Evolutionary conservation across 2,113 vertebrate genomes (phyloP).

Genomic region (Pomatostomus ruficeps): DNA sequence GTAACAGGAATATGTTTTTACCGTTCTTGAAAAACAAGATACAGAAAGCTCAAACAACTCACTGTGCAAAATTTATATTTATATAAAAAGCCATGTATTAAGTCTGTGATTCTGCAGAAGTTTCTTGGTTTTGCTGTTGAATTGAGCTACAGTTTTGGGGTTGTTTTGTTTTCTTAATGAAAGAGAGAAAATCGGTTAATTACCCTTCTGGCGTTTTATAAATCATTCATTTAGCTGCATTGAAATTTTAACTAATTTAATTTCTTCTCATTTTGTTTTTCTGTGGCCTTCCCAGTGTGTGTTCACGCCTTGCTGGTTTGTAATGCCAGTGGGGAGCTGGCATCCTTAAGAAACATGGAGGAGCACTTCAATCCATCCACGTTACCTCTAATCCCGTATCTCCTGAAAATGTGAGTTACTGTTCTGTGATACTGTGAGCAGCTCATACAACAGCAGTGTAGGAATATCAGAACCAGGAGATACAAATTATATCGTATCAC

Average conservation of each 20-base stretch:
- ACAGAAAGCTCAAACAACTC: neutral
- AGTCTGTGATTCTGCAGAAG: neutral
- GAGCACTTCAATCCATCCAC: slow-evolving; percentile 69
- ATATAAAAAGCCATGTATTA: neutral
- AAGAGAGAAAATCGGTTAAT: neutral
- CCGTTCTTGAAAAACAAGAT: neutral
- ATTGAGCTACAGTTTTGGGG: neutral
- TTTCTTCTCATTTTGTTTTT: neutral
- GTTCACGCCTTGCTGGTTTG: slow-evolving; percentile 77
- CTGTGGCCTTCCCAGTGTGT: slow-evolving; percentile 35
- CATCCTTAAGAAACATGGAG: slow-evolving; percentile 72
- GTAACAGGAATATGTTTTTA: neutral
- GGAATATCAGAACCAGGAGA: neutral
- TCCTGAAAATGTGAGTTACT: slow-evolving; percentile 71
- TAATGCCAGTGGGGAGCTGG: slow-evolving; percentile 76
- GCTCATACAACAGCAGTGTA: neutral
- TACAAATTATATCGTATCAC: fast-evolving
- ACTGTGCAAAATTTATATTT: neutral
- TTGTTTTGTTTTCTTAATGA: neutral
- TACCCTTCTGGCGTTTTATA: neutral
- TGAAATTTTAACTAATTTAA: neutral
- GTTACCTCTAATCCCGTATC: slow-evolving; percentile 65
- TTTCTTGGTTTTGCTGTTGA: neutral
- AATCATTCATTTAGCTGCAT: neutral
- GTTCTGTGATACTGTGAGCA: neutral